Evolutionary conservation across 1,140 invertebrate genomes (phyloP).

Genomic region (Microplitis demolitor): DNA sequence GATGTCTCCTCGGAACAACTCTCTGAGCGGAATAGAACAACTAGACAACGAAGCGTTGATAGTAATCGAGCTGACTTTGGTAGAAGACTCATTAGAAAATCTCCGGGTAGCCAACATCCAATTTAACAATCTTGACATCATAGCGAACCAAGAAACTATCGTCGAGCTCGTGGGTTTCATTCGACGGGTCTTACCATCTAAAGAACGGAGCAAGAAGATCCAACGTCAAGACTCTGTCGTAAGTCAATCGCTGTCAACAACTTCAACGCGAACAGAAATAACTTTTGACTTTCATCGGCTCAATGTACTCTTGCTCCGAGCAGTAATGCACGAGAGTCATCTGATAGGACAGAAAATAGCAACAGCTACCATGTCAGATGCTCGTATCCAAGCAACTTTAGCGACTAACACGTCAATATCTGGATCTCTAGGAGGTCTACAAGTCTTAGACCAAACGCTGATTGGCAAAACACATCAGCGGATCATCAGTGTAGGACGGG

Average conservation of each 20-base stretch:
- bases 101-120: conserved; percentile 83
- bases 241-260: conserved; percentile 41
- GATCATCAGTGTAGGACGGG: conserved; percentile 83
- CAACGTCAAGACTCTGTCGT: conserved; percentile 47
- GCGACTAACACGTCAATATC: conserved; percentile 68
- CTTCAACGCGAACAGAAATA: conserved; percentile 70
- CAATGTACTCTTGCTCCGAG: conserved; percentile 84
- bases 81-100: conserved; percentile 68
- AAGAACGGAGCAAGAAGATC: conserved; percentile 47
- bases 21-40: conserved; percentile 52
- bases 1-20: conserved; percentile 45
- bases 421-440: conserved; percentile 88
- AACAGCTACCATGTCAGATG: conserved; percentile 89
- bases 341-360: conserved; percentile 86
- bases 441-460: conserved; percentile 86
- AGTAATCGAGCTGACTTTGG: conserved; percentile 77
- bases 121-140: conserved; percentile 94
- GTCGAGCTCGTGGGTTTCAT: conserved; percentile 89
- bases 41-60: conserved; percentile 84
- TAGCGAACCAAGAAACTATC: conserved; percentile 95
- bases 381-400: conserved; percentile 86
- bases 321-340: conserved; percentile 73
- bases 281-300: conserved; percentile 92
- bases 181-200: conserved; percentile 71
- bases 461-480: conserved; percentile 83